Conservation (phyloP, 2,113 vertebrate species). For the Ictidomys tridecemlineatus region DNA sequence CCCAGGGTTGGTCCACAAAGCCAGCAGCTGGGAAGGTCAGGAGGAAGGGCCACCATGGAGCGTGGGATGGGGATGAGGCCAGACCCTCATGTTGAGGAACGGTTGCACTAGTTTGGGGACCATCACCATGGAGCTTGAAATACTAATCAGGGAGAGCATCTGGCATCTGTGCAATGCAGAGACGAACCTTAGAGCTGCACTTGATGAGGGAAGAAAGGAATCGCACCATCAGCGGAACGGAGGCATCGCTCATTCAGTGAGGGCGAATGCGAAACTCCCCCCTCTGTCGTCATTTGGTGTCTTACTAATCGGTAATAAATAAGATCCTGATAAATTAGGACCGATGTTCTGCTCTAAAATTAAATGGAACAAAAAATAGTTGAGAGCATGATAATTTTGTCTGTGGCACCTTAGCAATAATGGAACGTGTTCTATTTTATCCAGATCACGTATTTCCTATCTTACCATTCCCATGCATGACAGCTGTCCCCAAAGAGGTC, state of each 20-base stretch:
- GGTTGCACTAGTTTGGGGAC: neutral
- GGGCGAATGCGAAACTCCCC: slow-evolving; percentile 42
- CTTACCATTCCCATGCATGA: too few species aligned
- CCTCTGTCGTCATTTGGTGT: slow-evolving; percentile 52
- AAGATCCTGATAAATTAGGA: slow-evolving; percentile 73
- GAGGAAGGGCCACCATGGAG: too few species aligned
- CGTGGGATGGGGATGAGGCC: neutral
- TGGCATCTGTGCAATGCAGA: slow-evolving; percentile 44
- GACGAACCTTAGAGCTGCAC: slow-evolving; percentile 55
- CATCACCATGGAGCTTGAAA: neutral
- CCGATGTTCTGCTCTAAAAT: slow-evolving; percentile 66
- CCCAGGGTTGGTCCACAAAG: too few species aligned
- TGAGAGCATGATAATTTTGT: slow-evolving; percentile 47
- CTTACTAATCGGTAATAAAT: slow-evolving; percentile 78
- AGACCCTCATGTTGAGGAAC: neutral
- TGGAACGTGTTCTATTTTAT: neutral
- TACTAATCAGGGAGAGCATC: slow-evolving; percentile 49
- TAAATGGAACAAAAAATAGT: slow-evolving; percentile 56
- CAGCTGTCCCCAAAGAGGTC: rapidly evolving
- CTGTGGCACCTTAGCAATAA: slow-evolving; percentile 48
- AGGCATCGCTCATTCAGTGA: slow-evolving; percentile 43
- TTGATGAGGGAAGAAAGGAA: slow-evolving; percentile 77
- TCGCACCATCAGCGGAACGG: slow-evolving; percentile 40
- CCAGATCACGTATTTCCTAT: neutral
- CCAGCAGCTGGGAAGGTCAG: too few species aligned